Evolutionary conservation across 2,113 vertebrate species (phyloP).

Genomic region (Elaphurus davidianus): DNA sequence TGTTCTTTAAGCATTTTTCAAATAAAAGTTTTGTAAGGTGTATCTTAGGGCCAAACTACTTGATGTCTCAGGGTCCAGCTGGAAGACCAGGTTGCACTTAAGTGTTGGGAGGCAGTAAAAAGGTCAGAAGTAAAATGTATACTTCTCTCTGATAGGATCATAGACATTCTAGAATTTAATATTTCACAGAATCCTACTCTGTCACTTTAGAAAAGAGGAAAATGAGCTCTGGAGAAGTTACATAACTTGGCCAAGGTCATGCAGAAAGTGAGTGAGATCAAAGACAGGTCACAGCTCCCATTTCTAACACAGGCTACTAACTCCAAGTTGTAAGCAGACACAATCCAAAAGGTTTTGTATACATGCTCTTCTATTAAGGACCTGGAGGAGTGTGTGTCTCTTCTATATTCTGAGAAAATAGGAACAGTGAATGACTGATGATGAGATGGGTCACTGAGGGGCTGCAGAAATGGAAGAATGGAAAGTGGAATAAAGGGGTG

Average conservation of each 20-base stretch:
- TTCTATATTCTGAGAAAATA: not conserved
- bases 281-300: not conserved
- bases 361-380: not conserved
- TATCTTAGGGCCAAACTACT: not conserved
- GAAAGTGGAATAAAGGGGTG: not conserved
- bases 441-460: not conserved
- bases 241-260: not conserved
- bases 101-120: not conserved
- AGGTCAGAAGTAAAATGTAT: not conserved
- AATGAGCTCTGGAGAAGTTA: not conserved
- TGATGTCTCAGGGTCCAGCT: not conserved
- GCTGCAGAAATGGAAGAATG: not conserved
- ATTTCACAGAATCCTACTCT: not conserved
- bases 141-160: not conserved
- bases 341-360: not conserved
- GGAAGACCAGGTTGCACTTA: not conserved
- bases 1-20: not conserved
- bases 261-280: not conserved
- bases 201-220: conserved; percentile 24
- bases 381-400: not conserved
- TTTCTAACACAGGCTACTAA: not conserved
- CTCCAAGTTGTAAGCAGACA: not conserved
- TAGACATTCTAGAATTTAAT: not conserved
- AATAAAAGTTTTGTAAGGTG: not conserved
- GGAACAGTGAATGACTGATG: not conserved